Evolutionary conservation across 2,113 vertebrate genomes (phyloP), one percentile per base, ranked within the genome.

Genomic region (Semnornis frantzii): DNA sequence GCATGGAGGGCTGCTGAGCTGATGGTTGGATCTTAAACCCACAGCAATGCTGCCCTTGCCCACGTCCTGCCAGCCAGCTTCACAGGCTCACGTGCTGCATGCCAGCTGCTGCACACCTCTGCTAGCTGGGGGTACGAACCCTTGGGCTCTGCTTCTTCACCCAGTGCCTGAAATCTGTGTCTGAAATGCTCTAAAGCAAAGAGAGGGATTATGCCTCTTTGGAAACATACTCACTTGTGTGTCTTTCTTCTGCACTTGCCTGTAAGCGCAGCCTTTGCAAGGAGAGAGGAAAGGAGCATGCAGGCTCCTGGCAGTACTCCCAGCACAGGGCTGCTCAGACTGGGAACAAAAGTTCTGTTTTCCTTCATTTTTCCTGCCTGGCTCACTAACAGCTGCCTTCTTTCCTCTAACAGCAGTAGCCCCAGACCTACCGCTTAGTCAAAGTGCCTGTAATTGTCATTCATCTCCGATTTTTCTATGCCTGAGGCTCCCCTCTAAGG

Each of bases 321-420:
- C 69, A 15, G 76, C 3, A 0, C 4, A 33, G 54, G 75, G 72
- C 72, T 82, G 4, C 85, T 85, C 55, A 6, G 82, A 31, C 78
- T 82, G 50, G 75, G 60, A 87, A 85, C 79, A 95, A 90, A 92
- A 91, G 75, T 72, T 89, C 82, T 87, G 83, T 46, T 93, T 93
- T 68, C 73, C 65, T 71, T 93, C 79, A 81, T 33, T 93, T 96
- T 85, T 60, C 80, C 57, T 82, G 82, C 12, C 85, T 64, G 52
- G 60, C 76, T 93, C 46, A 5, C 52, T 28, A 23, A 48, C 33
- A 34, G 73, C 78, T 3, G 1, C 55, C 71, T 27, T 20, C 80
- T 71, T 23, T 89, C 71, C 82, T 63, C 85, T 72, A 39, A 33
- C 27, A 87, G 82, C 78, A 60, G 82, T 6, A 89, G 93, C 55